Conservation (phyloP, 2,888 invertebrate species). For the Rosalia funebris region DNA sequence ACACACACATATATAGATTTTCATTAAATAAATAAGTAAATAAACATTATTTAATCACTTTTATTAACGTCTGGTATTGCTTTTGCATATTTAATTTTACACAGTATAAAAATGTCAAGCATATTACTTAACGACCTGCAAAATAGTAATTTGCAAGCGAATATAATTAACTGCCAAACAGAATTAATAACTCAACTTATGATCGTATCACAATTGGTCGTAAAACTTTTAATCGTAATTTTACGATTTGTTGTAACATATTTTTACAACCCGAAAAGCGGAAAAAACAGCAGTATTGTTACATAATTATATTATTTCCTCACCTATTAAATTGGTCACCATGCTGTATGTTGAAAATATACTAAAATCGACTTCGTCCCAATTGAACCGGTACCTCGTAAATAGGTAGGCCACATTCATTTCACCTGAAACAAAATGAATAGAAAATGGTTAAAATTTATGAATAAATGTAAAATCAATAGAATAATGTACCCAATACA, state of each 20-base stretch:
- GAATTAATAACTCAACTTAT: not conserved
- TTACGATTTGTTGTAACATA: not conserved
- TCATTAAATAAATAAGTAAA: too few species aligned
- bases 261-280: not conserved
- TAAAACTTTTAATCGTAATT: not conserved
- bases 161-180: not conserved
- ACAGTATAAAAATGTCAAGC: too few species aligned
- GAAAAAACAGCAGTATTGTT: too few species aligned
- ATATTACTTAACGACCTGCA: too few species aligned
- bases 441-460: too few species aligned
- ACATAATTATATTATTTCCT: constrained; percentile 49
- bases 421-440: constrained; percentile 72
- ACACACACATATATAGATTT: too few species aligned
- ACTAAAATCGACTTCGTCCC: constrained; percentile 89
- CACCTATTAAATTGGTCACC: constrained; percentile 83
- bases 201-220: not conserved
- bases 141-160: too few species aligned
- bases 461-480: too few species aligned
- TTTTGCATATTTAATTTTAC: too few species aligned
- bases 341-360: constrained; percentile 87
- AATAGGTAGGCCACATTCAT: constrained; percentile 87
- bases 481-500: too few species aligned
- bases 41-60: too few species aligned
- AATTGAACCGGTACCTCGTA: constrained; percentile 85
- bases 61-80: too few species aligned